Percentiles rank a stretch among this genome's conserved stretches.
phyloP scores from a whole-genome alignment of 2,113 vertebrate species.

The Amphiprion ocellaris region DNA sequence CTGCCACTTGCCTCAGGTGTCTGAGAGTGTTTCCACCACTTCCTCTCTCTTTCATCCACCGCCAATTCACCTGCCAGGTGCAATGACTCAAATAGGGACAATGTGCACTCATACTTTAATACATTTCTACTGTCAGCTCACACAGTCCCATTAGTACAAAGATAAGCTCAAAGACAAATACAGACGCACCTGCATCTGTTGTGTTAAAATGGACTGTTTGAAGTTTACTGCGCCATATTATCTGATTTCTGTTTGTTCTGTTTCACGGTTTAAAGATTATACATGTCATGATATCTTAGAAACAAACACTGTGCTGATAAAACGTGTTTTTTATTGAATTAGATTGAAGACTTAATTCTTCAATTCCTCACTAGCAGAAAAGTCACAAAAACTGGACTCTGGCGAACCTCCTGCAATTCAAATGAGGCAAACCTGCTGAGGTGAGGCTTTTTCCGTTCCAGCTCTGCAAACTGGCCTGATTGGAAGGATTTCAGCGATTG shows the following conservation, averaged over 20 bases:
- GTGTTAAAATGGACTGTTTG: slow-evolving; percentile 9
- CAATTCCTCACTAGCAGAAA: neutral
- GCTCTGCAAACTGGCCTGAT: slow-evolving; percentile 58
- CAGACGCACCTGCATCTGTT: slow-evolving; percentile 40
- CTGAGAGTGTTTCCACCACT: slow-evolving; percentile 74
- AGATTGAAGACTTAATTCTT: slow-evolving; percentile 20
- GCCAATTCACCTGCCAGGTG: slow-evolving; percentile 82
- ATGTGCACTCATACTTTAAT: slow-evolving; percentile 57
- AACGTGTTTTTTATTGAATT: neutral
- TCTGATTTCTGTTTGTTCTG: neutral
- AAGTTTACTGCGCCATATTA: neutral
- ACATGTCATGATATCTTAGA: neutral
- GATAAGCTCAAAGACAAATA: slow-evolving; percentile 45
- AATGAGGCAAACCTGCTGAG: slow-evolving; percentile 69
- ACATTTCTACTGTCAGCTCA: slow-evolving; percentile 32
- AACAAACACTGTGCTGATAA: neutral
- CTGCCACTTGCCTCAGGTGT: slow-evolving; percentile 74
- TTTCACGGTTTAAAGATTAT: neutral
- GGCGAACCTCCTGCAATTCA: slow-evolving; percentile 54
- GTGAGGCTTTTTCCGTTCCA: slow-evolving; percentile 53
- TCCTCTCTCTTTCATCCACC: slow-evolving; percentile 74
- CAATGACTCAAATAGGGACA: slow-evolving; percentile 68
- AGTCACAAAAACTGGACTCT: slow-evolving; percentile 4
- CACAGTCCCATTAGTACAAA: slow-evolving; percentile 44
- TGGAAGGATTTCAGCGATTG: slow-evolving; percentile 70